These are phyloP conservation scores for Lutraria rhynchaena DNA, from an alignment of 1,140 invertebrate genomes.

Conservation along the genomic window DNA sequence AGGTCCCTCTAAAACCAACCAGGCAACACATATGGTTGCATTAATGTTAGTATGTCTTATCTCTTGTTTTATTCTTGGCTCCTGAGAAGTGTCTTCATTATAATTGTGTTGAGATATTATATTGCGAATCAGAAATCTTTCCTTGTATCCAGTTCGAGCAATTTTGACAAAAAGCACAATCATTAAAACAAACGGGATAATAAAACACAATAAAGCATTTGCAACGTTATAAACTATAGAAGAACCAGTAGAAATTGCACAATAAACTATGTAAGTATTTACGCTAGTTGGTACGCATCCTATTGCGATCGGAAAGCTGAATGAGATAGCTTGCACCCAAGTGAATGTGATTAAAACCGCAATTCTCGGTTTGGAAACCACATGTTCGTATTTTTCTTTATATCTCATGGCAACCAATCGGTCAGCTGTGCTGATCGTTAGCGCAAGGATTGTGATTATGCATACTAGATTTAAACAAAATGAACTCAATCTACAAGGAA, in stretches of 20 bases:
- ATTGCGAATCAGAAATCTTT: conserved; percentile 57
- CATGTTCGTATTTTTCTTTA: conserved; percentile 63
- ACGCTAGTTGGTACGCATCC: conserved; percentile 60
- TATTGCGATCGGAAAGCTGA: conserved; percentile 71
- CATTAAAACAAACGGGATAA: conserved; percentile 71
- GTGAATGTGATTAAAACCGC: conserved; percentile 66
- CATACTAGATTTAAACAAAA: conserved; percentile 73
- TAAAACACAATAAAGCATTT: conserved; percentile 66
- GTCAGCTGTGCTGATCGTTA: conserved; percentile 68
- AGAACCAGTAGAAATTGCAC: conserved; percentile 63
- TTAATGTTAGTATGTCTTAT: conserved; percentile 64
- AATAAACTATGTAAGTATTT: conserved; percentile 63
- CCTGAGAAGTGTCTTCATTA: conserved; percentile 58
- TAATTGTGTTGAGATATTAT: conserved; percentile 69
- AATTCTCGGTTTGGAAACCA: conserved; percentile 61
- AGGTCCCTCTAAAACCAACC: conserved; percentile 73
- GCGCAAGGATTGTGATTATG: conserved; percentile 66
- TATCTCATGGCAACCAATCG: conserved; percentile 69
- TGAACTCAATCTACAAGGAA: conserved; percentile 72
- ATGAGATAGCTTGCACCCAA: conserved; percentile 73
- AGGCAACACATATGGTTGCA: conserved; percentile 68
- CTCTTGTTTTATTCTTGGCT: conserved; percentile 65
- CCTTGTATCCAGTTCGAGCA: conserved; percentile 58
- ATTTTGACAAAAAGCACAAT: conserved; percentile 71
- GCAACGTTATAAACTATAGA: conserved; percentile 67